phyloP scores from a whole-genome alignment of 2,888 invertebrate species.

The Cerastis leucographa region DNA sequence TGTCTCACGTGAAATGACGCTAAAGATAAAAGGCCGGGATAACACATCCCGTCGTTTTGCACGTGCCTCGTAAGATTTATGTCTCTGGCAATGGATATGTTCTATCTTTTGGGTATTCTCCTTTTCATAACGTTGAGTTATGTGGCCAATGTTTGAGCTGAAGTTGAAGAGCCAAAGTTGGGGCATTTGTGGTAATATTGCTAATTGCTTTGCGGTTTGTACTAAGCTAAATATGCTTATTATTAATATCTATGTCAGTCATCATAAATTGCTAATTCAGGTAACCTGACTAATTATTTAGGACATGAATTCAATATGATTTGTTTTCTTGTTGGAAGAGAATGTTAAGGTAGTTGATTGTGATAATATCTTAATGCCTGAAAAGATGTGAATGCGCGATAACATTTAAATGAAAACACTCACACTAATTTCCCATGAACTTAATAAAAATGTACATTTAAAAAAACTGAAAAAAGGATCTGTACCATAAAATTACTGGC shows the following conservation, averaged over 20 bases:
- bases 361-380: neutral
- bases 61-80: conserved; percentile 66
- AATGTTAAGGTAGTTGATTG: neutral
- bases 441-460: neutral
- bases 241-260: neutral
- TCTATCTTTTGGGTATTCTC: conserved; percentile 51
- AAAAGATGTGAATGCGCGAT: too few relatives aligned
- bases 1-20: conserved; percentile 67
- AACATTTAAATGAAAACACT: neutral
- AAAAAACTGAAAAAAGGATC: conserved; percentile 12
- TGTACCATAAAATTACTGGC: conserved; percentile 48
- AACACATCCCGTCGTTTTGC: conserved; percentile 65
- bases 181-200: neutral
- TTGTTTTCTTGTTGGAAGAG: neutral
- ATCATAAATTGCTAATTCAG: neutral
- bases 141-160: conserved; percentile 5
- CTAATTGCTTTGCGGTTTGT: neutral
- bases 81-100: conserved; percentile 59
- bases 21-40: conserved; percentile 70
- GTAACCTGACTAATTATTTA: neutral
- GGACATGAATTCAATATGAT: neutral
- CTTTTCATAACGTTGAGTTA: conserved; percentile 34
- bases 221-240: neutral
- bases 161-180: conserved; percentile 17
- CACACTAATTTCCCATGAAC: neutral